Evolutionary conservation across 2,888 invertebrate species (phyloP).

Genomic region (Elmis aenea): DNA sequence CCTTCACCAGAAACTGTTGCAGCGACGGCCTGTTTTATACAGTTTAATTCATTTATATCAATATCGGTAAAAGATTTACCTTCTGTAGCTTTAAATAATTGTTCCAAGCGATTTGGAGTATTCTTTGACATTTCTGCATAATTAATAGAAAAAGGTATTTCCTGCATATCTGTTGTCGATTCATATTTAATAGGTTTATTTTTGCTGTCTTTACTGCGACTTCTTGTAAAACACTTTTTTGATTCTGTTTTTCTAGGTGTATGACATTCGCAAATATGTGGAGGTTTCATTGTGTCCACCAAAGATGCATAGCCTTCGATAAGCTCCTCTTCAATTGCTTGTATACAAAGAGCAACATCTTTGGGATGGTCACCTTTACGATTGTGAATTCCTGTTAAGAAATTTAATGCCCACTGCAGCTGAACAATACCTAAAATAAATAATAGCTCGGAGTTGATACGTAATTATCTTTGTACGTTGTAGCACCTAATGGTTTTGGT

Average conservation of each 20-base stretch:
- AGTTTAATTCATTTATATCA: background rate
- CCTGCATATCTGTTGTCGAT: slow-evolving; percentile 24
- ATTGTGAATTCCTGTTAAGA: slow-evolving; percentile 40
- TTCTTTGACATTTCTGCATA: slow-evolving; percentile 35
- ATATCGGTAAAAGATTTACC: background rate
- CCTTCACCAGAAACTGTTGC: background rate
- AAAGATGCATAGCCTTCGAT: slow-evolving; percentile 42
- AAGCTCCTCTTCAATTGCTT: slow-evolving; percentile 40
- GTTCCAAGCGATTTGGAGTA: slow-evolving; percentile 5
- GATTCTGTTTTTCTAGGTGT: too few species aligned
- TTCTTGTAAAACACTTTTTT: too few species aligned
- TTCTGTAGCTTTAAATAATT: background rate
- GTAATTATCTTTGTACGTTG: background rate
- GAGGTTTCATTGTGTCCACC: slow-evolving; percentile 17
- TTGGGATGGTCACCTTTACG: slow-evolving; percentile 37
- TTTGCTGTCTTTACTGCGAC: too few species aligned
- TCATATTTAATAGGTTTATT: too few species aligned
- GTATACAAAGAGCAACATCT: slow-evolving; percentile 42
- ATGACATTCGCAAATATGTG: too few species aligned
- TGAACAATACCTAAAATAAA: slow-evolving; percentile 41
- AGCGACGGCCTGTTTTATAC: background rate
- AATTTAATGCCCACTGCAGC: slow-evolving; percentile 45
- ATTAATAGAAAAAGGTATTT: slow-evolving; percentile 38
- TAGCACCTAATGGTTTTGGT: slow-evolving; percentile 25
- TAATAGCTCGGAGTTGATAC: too few species aligned